Conservation (phyloP, 1,140 invertebrate genomes). For the Achatina immaculata region DNA sequence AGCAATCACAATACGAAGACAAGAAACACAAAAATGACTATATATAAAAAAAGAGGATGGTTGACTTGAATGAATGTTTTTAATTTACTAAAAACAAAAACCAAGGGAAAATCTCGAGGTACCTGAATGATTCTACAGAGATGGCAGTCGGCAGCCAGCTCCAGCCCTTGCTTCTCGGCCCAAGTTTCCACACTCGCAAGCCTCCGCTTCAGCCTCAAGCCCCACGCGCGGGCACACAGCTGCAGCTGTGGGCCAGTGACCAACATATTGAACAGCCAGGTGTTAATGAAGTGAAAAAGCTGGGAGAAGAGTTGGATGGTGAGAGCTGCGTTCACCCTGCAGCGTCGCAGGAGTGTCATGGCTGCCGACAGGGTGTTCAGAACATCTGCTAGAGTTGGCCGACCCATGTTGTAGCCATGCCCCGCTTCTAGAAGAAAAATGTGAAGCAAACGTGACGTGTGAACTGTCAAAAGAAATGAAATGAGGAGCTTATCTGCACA, state of each 20-base stretch:
- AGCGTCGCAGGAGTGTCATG: slow-evolving; percentile 91
- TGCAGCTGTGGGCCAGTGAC: slow-evolving; percentile 69
- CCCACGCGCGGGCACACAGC: slow-evolving; percentile 82
- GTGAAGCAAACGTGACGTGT: too few species aligned
- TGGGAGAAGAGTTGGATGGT: slow-evolving; percentile 99
- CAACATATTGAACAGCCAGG: slow-evolving; percentile 93
- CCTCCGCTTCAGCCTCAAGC: slow-evolving; percentile 83
- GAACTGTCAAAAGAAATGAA: too few species aligned
- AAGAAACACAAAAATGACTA: too few species aligned
- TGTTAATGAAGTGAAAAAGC: slow-evolving; percentile 97
- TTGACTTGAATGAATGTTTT: too few species aligned
- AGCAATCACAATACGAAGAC: too few species aligned
- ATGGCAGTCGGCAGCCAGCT: slow-evolving; percentile 97
- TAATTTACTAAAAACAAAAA: too few species aligned
- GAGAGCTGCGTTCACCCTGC: slow-evolving; percentile 95
- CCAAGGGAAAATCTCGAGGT: too few species aligned
- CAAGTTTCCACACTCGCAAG: slow-evolving; percentile 90
- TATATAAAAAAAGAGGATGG: too few species aligned
- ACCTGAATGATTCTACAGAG: slow-evolving; percentile 92
- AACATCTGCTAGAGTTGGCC: slow-evolving; percentile 72
- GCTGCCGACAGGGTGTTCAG: slow-evolving; percentile 81
- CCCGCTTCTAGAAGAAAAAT: slow-evolving; percentile 28
- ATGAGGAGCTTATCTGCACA: too few species aligned
- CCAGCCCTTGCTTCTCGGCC: slow-evolving; percentile 97
- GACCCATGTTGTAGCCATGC: slow-evolving; percentile 47